Percentiles rank a stretch among this genome's conserved stretches.
These are phyloP conservation scores for Terrapene triunguis DNA, from an alignment of 2,113 vertebrate species.

Conservation along the genomic window DNA sequence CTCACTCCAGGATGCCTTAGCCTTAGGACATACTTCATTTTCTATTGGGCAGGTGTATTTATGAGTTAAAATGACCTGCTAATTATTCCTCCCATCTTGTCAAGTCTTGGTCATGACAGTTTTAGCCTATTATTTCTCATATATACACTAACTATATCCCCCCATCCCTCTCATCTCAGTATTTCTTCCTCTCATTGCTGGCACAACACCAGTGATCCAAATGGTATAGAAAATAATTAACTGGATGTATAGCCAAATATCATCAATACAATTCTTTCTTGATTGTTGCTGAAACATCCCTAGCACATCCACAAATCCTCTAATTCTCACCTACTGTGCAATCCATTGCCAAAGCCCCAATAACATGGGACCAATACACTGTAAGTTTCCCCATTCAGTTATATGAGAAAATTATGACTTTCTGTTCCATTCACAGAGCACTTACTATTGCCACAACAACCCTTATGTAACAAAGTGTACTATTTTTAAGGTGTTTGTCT, in stretches of 20 bases:
- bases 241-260: neutral
- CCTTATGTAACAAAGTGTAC: neutral
- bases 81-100: neutral
- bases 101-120: neutral
- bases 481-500: neutral
- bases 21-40: neutral
- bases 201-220: neutral
- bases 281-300: neutral
- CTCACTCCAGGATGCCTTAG: too few species aligned
- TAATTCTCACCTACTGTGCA: neutral
- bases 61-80: neutral
- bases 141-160: accelerated
- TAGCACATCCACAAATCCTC: neutral
- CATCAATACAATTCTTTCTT: neutral
- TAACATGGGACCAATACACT: neutral
- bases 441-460: neutral
- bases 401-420: neutral
- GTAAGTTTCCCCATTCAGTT: neutral
- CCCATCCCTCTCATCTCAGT: neutral
- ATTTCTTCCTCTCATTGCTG: neutral
- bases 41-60: neutral
- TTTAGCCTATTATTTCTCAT: neutral
- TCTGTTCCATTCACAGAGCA: neutral
- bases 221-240: neutral
- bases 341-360: neutral